Conservation (phyloP, 2,888 invertebrate species). For the Cyaniris semiargus region DNA sequence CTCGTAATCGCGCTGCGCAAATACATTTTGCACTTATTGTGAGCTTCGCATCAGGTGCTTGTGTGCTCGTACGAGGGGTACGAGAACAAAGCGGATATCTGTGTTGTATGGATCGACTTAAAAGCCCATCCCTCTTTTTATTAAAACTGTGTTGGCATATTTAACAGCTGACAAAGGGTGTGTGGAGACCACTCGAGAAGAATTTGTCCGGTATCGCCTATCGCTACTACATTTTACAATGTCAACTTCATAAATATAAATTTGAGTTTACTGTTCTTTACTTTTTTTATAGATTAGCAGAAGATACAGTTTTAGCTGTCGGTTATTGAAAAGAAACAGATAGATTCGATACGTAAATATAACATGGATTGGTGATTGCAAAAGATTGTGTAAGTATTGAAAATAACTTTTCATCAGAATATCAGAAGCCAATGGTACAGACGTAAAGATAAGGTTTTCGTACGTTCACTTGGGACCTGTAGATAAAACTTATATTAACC, state of each 20-base stretch:
- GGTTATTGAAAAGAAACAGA: neutral
- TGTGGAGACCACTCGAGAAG: conserved; percentile 36
- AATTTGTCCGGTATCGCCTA: conserved; percentile 19
- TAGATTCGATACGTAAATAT: neutral
- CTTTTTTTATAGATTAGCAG: neutral
- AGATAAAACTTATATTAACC: neutral
- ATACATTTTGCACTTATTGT: conserved; percentile 75
- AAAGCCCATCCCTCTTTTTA: conserved; percentile 47
- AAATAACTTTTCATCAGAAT: neutral
- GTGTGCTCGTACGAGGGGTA: conserved; percentile 59
- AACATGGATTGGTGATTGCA: too few relatives aligned
- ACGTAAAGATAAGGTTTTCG: neutral
- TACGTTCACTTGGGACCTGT: neutral
- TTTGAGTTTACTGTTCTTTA: conserved; percentile 1
- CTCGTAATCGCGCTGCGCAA: conserved; percentile 73
- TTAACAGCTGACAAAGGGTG: conserved; percentile 44
- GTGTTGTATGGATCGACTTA: conserved; percentile 46
- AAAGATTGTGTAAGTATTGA: too few relatives aligned
- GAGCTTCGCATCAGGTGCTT: conserved; percentile 66
- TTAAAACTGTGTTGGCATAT: conserved; percentile 51
- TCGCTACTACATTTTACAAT: conserved; percentile 9
- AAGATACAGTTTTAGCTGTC: neutral
- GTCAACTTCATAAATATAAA: conserved; percentile 26
- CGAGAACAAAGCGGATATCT: conserved; percentile 64
- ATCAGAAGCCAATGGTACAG: neutral